phyloP scores from a whole-genome alignment of 2,888 invertebrate genomes.

The Caenorhabditis afra region DNA sequence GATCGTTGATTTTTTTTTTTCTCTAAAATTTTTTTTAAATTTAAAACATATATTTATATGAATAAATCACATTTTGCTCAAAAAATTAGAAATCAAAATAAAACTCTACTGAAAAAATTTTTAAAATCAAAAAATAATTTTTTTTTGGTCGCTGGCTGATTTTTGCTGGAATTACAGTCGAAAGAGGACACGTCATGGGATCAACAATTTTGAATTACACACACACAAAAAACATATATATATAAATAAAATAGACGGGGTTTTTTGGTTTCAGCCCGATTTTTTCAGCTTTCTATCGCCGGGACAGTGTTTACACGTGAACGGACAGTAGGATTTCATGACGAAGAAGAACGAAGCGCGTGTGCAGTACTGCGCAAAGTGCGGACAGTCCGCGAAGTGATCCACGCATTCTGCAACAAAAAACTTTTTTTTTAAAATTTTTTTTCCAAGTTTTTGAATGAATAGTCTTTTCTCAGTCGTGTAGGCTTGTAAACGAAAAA shows the following conservation, averaged over 20 bases:
- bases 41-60: neutral
- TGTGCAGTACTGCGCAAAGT: slow-evolving; percentile 78
- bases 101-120: neutral
- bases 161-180: slow-evolving; percentile 23
- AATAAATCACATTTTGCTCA: too few species aligned
- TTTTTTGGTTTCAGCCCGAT: slow-evolving; percentile 22
- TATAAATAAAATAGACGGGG: too few species aligned
- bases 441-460: too few species aligned
- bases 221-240: too few species aligned
- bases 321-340: slow-evolving; percentile 80
- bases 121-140: neutral
- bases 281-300: slow-evolving; percentile 39
- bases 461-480: neutral
- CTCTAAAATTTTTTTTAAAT: slow-evolving; percentile 12
- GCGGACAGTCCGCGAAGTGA: slow-evolving; percentile 80
- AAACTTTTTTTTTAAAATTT: neutral
- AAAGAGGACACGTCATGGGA: slow-evolving; percentile 42
- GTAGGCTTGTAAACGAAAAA: too few species aligned
- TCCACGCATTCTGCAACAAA: slow-evolving; percentile 77
- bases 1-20: neutral
- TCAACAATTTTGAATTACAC: neutral
- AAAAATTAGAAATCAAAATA: neutral
- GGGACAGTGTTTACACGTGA: slow-evolving; percentile 74
- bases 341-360: slow-evolving; percentile 79
- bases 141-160: slow-evolving; percentile 9